Conservation (phyloP, 2,888 invertebrate species). For the Urechis unicinctus region DNA sequence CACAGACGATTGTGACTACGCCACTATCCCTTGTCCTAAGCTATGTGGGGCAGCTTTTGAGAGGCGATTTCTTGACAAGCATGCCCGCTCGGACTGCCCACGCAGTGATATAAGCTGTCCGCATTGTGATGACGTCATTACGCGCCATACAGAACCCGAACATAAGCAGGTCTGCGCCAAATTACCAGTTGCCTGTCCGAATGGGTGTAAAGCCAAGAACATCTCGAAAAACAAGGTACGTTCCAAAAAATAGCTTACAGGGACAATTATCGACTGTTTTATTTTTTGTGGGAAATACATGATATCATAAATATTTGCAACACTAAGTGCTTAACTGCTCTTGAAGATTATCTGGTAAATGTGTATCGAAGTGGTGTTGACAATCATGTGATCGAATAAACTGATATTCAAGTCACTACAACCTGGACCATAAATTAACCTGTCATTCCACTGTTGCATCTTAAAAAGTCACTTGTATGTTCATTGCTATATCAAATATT, state of each 20-base stretch:
- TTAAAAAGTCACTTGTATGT: too few species aligned
- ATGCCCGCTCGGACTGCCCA: conserved; percentile 31
- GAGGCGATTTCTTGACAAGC: conserved; percentile 22
- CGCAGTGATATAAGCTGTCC: conserved; percentile 28
- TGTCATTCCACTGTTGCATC: neutral
- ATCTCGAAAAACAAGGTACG: conserved; percentile 26
- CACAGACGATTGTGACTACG: conserved; percentile 27
- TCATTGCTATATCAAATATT: too few species aligned
- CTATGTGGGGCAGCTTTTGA: conserved; percentile 29
- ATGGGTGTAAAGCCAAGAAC: conserved; percentile 29
- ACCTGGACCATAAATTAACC: neutral
- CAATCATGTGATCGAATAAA: too few species aligned
- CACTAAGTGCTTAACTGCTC: too few species aligned
- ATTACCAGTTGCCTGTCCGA: conserved; percentile 33
- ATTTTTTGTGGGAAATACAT: too few species aligned
- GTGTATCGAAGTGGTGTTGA: too few species aligned
- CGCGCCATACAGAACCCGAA: conserved; percentile 23
- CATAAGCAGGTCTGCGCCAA: conserved; percentile 29
- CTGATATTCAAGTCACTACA: too few species aligned
- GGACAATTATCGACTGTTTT: too few species aligned
- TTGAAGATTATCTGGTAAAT: too few species aligned
- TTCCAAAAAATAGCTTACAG: conserved; percentile 16
- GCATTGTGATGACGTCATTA: conserved; percentile 26
- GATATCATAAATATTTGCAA: too few species aligned
- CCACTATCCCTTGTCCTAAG: conserved; percentile 25